Conservation (phyloP, 2,113 vertebrate genomes). For the Anarrhichthys ocellatus region DNA sequence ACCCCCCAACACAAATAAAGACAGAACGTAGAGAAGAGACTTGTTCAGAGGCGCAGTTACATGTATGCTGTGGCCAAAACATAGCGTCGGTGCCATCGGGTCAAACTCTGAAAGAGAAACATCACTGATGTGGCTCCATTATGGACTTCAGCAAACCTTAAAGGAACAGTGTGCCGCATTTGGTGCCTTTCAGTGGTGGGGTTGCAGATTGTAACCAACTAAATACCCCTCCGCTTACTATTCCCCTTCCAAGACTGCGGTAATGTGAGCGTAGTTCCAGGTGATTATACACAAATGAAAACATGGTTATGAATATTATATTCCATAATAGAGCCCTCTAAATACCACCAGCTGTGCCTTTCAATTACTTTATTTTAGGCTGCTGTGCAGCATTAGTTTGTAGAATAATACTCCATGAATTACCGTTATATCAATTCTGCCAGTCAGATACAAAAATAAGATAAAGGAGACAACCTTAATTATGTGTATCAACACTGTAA, state of each 20-base stretch:
- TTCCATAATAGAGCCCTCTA: slow-evolving; percentile 1
- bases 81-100: background rate
- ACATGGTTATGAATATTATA: background rate
- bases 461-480: background rate
- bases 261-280: background rate
- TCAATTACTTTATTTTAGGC: background rate
- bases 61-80: background rate
- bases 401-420: background rate
- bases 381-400: background rate
- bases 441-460: background rate
- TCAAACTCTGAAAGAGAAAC: background rate
- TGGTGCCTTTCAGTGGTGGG: background rate
- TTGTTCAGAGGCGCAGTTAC: background rate
- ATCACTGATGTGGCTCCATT: background rate
- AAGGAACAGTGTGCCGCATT: background rate
- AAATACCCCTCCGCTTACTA: background rate
- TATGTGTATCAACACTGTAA: background rate
- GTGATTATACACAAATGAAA: background rate
- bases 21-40: background rate
- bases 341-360: background rate
- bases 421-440: background rate
- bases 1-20: background rate
- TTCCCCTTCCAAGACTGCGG: background rate
- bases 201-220: background rate
- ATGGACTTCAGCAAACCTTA: background rate